A percentile compares a stretch with the other conserved stretches of the same genome.
Evolutionary conservation across 1,140 invertebrate species (phyloP).

Genomic region (Liolophura sinensis): DNA sequence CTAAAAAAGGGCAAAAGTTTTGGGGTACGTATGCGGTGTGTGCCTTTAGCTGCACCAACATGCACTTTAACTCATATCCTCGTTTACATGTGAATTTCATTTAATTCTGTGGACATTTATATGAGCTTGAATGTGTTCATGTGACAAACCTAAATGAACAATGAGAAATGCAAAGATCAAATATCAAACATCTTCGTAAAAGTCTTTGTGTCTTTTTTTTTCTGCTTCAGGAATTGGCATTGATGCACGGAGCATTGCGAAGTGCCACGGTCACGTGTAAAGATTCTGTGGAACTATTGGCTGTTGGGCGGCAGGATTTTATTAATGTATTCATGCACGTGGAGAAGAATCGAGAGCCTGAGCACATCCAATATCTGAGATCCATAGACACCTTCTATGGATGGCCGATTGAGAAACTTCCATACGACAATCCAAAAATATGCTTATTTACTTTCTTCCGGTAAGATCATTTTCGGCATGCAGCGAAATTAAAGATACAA

Average conservation of each 20-base stretch:
- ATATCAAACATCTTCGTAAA: neutral
- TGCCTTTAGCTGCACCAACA: too few species aligned
- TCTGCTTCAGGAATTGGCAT: slow-evolving; percentile 47
- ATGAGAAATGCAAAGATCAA: too few species aligned
- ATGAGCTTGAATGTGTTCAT: too few species aligned
- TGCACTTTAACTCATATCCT: too few species aligned
- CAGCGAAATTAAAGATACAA: too few species aligned
- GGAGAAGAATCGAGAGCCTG: slow-evolving; percentile 43
- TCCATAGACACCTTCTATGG: slow-evolving; percentile 34
- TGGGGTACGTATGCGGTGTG: slow-evolving; percentile 35
- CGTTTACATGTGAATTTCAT: too few species aligned
- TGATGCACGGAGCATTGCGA: slow-evolving; percentile 50
- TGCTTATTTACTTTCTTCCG: slow-evolving; percentile 54
- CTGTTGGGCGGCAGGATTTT: slow-evolving; percentile 55
- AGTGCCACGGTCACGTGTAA: slow-evolving; percentile 55
- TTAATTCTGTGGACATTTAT: too few species aligned
- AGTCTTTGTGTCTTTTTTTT: neutral
- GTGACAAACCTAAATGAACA: too few species aligned
- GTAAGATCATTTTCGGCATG: slow-evolving; percentile 17
- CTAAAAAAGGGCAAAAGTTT: slow-evolving; percentile 53
- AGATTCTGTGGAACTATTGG: slow-evolving; percentile 50
- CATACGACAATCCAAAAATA: slow-evolving; percentile 46
- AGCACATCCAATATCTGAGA: slow-evolving; percentile 48
- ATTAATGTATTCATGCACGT: slow-evolving; percentile 55
- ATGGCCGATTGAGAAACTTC: slow-evolving; percentile 50